Evolutionary conservation across 1,140 invertebrate species (phyloP), one percentile per base, ranked within the genome.

Genomic region (Conopomorpha cramerella): DNA sequence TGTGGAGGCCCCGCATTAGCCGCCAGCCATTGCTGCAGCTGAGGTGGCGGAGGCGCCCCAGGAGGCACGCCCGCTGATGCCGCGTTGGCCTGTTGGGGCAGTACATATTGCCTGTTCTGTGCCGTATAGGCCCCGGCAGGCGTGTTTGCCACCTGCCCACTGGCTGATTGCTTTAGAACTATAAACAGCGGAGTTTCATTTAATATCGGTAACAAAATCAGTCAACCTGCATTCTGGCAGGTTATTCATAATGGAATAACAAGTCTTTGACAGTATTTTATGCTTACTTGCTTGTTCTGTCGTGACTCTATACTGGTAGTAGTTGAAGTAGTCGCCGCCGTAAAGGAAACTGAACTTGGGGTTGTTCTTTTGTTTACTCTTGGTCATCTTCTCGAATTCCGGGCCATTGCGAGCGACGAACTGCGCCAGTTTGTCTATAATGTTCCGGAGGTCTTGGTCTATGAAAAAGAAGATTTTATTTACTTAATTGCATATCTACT

Each of bases 381-480:
- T 98, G 30, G 95, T 98, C 87, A 97, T 97, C 63, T 92, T 86
- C 80, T 99, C 96, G 80, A 98, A 98, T 68, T 98, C 95, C 1
- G 93, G 94, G 12, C 96, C 96, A 90, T 98, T 99, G 65, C 96
- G 82, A 42, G 96, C 96, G 36, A 99, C 96, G 85, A 98, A 99
- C 67, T 96, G 92, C 1, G 96, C 96, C 50, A 98, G 79, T 82
- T 98, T 98, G 79, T 98, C 96, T 56, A 99, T 98, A 57, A 98
- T 98, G 79, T 96, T 98, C 49, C 89, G 85, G 49, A 95, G 80
- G 60, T 97, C 94, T 53, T 86, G 88, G 83, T 96, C 94, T 95
- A 61, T 19, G 77, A 18, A 11, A 41, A 23, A 25, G 13, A 38
- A 27, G 23, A n/a, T n/a, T n/a, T n/a, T n/a, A n/a, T n/a, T n/a